Evolutionary conservation across 64 coral and sea anemone species (phyloP).

Genomic region (Hydrozoanthus tunicans): DNA sequence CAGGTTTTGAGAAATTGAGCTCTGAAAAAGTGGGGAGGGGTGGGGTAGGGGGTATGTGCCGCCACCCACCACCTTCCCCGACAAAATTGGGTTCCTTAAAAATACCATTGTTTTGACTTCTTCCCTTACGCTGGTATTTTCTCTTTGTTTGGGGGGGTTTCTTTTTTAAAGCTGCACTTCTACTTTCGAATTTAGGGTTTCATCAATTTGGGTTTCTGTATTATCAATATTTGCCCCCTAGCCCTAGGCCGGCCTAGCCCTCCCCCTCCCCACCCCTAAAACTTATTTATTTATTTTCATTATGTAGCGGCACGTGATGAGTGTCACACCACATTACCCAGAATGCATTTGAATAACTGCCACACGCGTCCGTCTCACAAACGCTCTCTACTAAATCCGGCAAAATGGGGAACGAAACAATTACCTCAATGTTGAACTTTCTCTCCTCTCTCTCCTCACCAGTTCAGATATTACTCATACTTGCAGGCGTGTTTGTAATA

Average conservation of each 20-base stretch:
- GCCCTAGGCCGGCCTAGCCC: background rate
- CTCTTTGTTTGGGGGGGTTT: too few relatives aligned
- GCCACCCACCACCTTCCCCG: too few relatives aligned
- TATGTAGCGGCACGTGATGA: constrained; percentile 21
- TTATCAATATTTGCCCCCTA: too few relatives aligned
- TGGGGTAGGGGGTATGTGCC: too few relatives aligned
- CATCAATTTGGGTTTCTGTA: too few relatives aligned
- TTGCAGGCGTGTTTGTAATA: constrained; percentile 76
- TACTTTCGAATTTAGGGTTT: too few relatives aligned
- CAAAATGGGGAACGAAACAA: constrained; percentile 79
- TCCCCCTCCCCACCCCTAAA: background rate
- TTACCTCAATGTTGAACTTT: constrained; percentile 75
- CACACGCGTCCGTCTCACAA: background rate
- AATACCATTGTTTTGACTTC: too few relatives aligned
- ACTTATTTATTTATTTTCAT: background rate
- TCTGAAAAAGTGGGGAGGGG: too few relatives aligned
- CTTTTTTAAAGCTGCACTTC: too few relatives aligned
- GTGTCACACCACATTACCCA: constrained; percentile 46
- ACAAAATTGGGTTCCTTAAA: too few relatives aligned
- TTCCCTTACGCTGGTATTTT: too few relatives aligned
- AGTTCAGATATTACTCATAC: constrained; percentile 84
- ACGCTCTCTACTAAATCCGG: background rate
- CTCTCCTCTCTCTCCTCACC: constrained; percentile 88
- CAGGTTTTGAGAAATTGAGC: too few relatives aligned
- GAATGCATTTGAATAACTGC: constrained; percentile 34